These are phyloP conservation scores for Aphelinus atriplicis DNA, from an alignment of 1,140 invertebrate genomes.

Conservation along the genomic window DNA sequence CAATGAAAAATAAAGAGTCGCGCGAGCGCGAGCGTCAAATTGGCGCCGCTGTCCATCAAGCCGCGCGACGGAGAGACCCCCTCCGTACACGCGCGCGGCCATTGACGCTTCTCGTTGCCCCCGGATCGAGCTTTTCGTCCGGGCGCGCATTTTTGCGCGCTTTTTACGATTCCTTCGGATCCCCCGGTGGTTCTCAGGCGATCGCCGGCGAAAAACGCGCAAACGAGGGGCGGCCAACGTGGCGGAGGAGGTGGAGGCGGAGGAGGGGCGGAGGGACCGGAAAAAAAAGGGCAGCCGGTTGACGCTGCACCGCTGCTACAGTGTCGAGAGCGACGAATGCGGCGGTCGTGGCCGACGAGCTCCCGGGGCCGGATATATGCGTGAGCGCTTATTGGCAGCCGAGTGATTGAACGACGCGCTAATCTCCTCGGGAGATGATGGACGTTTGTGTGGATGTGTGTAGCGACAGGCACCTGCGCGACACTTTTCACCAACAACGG, in stretches of 20 bases:
- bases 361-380: too few species aligned
- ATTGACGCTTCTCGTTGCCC: too few species aligned
- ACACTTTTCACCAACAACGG: too few species aligned
- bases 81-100: not conserved
- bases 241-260: conserved; percentile 30
- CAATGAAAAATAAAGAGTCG: conserved; percentile 30
- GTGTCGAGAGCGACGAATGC: too few species aligned
- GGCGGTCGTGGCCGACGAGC: too few species aligned
- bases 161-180: not conserved
- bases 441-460: not conserved
- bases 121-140: not conserved
- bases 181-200: too few species aligned
- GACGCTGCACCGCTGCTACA: too few species aligned
- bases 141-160: not conserved
- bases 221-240: too few species aligned
- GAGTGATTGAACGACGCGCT: conserved; percentile 37
- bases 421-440: conserved; percentile 29
- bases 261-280: not conserved
- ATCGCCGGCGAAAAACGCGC: too few species aligned
- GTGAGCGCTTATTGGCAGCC: conserved; percentile 21
- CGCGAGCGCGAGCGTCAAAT: conserved; percentile 59
- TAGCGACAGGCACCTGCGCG: too few species aligned
- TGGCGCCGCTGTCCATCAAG: conserved; percentile 67
- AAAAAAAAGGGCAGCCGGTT: too few species aligned
- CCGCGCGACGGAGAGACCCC: conserved; percentile 45